These are phyloP conservation scores for Phalacrocorax aristotelis DNA, from an alignment of 2,113 vertebrate species.

Conservation along the genomic window DNA sequence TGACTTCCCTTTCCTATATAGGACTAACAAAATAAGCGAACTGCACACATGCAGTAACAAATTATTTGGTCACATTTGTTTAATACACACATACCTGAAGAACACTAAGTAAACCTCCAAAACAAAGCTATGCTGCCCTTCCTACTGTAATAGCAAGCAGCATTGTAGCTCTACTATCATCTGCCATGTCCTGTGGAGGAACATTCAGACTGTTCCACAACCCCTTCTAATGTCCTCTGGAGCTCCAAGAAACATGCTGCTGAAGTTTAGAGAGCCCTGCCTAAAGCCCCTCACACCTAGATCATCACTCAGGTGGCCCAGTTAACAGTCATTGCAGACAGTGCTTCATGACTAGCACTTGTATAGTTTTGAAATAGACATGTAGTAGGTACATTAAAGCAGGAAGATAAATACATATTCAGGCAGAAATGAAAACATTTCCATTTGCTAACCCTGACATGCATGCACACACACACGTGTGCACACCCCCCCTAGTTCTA, in stretches of 20 bases:
- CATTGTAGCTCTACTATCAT: not conserved
- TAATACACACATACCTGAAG: not conserved
- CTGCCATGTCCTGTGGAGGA: not conserved
- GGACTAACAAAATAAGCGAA: not conserved
- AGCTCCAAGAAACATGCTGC: not conserved
- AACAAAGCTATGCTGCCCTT: accelerated
- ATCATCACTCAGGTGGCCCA: not conserved
- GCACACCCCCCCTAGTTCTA: not conserved
- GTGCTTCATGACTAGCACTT: not conserved
- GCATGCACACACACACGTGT: not conserved
- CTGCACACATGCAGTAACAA: not conserved
- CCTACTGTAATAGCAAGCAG: not conserved
- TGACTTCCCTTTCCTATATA: not conserved
- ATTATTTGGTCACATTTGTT: not conserved
- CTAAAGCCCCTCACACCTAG: not conserved
- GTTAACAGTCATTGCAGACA: not conserved
- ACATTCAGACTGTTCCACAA: not conserved
- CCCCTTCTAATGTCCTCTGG: not conserved
- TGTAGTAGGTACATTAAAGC: not conserved
- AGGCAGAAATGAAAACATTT: not conserved
- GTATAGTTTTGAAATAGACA: not conserved
- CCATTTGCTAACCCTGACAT: not conserved
- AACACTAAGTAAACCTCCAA: not conserved
- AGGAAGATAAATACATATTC: not conserved
- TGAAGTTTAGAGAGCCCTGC: not conserved